Base-by-base conservation (phyloP, 2,797 vertebrate genomes). In the Hoplostethus mediterraneus region DNA sequence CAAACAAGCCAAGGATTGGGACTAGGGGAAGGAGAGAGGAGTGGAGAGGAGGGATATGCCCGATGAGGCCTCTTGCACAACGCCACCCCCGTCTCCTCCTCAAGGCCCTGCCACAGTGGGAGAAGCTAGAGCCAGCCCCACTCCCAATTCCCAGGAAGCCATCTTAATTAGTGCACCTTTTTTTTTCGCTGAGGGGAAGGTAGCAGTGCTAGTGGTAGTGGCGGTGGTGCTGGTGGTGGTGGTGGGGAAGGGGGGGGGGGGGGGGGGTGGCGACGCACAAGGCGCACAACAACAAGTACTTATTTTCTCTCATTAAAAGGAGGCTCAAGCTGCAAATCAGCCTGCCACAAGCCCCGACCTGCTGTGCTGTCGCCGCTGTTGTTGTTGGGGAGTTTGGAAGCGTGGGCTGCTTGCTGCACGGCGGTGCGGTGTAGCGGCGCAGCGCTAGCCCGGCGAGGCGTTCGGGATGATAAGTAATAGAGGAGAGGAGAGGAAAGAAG, bases 271-370 rank as follows among this genome's bases (percentile, higher is more conserved):
- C 33, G 80, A 89, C 85, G 89, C 83, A 78, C 80, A 82, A 85
- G 82, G 80, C 82, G 86, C 80, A 80, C 67, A 85, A 91, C 84
- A 91, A 90, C 89, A 91, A 89, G 83, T 87, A 78, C 83, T 90
- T 89, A 85, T 92, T 92, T 91, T 90, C 85, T 80, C 91, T 92
- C 90, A 92, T 93, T 92, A 92, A 92, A 87, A 81, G 59, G 65
- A 90, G 79, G 81, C 87, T 87, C 79, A 69, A 85, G 80, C 90
- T 89, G 87, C 77, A 89, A 91, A 89, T 90, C 89, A 89, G 87
- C 70, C 86, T 70, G 86, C 87, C 87, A 92, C 90, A 92, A 91
- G 91, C 86, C 88, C 83, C 82, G 77, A 92, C 91, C 87, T 89
- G 90, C 89, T 85, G 89, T 45, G 78, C 77, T 64, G 78, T 78